Evolutionary conservation across 2,888 invertebrate species (phyloP), one percentile per base, ranked within the genome.

Genomic region (Osmoderma eremita): DNA sequence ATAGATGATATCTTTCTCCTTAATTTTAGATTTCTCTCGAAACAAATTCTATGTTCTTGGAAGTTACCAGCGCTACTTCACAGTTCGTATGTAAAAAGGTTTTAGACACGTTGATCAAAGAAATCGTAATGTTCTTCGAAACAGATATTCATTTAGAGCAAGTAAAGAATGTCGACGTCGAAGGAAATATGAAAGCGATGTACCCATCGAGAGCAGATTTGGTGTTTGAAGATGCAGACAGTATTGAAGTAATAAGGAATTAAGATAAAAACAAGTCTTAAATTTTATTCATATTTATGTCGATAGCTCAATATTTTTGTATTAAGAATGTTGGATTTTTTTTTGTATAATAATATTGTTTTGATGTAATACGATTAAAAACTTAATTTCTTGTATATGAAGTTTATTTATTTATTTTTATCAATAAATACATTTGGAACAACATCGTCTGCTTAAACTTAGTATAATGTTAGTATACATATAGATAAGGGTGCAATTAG

Each of bases 191-290:
- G 72, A 91, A 90, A 77, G 86, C 88, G n/a, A 87, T 93, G 1
- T 94, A 91, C 80, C 94, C 94, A 0, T 91, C 93, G 0, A 85
- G 91, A 73, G 87, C 87, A 0, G 94, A 94, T 81, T 85, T 92
- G 10, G 48, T 58, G 22, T 65, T 49, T 12, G 65, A 65, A 42
- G 24, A 58, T 6, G 12, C 24, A 20, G 56, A 54, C 15, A 12
- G 18, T n/a, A 67, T 67, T 17, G 30, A 62, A 42, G 42, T 61
- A 15, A 61, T 58, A 18, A 66, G 66, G 8, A 62, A 62, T 18
- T 49, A 39, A 30, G 22, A 39, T 20, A 24, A 2, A 17, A 30
- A 50, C 13, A 24, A 50, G 12, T 50, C 12, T 50, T 50, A 24
- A 50, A 20, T 6, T 50, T 50, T 17, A 22, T 22, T 42, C 22